Evolutionary conservation across 2,888 invertebrate species (phyloP), one percentile per base, ranked within the genome.

Genomic region (Dolichomitus sp.): DNA sequence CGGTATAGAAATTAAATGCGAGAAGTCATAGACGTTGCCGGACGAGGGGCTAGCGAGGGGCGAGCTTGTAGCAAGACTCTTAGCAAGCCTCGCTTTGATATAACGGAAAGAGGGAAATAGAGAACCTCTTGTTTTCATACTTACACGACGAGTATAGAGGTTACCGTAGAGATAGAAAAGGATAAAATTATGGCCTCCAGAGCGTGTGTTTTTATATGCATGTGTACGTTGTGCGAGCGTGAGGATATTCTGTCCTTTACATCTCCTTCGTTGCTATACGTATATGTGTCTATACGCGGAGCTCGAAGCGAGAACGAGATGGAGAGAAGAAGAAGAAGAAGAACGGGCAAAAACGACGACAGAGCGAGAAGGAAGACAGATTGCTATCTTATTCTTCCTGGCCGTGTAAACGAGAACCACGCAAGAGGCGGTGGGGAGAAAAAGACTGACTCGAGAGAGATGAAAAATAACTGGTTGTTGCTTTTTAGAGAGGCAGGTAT

Each of bases 401-500:
- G 37, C 14, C 30, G 63, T 70, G 75, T 65, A 57, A 75, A 57
- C 75, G 69, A 65, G 80, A 70, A 68, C 37, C 68, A 19, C 14
- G n/a, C 23, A 33, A 54, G 42, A 1, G 30, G 52, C n/a, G 52
- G n/a, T 12, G n/a, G 19, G 61, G 50, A 42, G 42, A 52, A 19
- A n/a, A 45, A n/a, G 17, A 9, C 30, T 63, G 66, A 57, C 14
- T 33, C 33, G 70, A 70, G 42, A 52, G 57, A 59, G 76, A 76
- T 7, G 69, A 37, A 40, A 63, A 78, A 78, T 78, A 82, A 82
- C 81, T 82, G 81, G 81, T 82, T 82, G 74, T 74, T 66, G 69
- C 54, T 78, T 54, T 73, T 73, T 77, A 73, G 77, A 77, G 82
- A 81, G 77, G 83, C 80, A 83, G 80, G 80, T 80, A 83, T 80